Evolutionary conservation across 2,888 invertebrate genomes (phyloP).

Genomic region (Lochmaea crataegi): DNA sequence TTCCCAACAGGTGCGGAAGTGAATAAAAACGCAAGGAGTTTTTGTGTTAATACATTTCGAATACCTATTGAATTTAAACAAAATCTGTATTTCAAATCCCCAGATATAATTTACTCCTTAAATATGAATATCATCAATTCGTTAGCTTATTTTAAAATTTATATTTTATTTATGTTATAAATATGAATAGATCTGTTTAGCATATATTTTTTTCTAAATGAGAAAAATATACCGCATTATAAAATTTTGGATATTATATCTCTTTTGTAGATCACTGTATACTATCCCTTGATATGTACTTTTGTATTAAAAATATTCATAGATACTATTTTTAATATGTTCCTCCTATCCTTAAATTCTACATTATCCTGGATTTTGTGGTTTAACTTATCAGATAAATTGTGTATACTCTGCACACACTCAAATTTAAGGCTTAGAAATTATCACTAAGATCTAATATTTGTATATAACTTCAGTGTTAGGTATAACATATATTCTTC

Average conservation of each 20-base stretch:
- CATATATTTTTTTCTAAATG: too few relatives aligned
- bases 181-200: conserved; percentile 13
- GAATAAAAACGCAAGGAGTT: too few relatives aligned
- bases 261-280: conserved; percentile 51
- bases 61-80: not conserved
- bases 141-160: not conserved
- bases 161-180: conserved; percentile 21
- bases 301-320: conserved; percentile 54
- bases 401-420: too few relatives aligned
- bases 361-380: too few relatives aligned
- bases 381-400: too few relatives aligned
- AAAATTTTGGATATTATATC: conserved; percentile 40
- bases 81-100: not conserved
- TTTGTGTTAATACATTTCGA: not conserved
- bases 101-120: too few relatives aligned
- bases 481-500: too few relatives aligned
- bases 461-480: too few relatives aligned
- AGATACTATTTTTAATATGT: conserved; percentile 11
- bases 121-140: not conserved
- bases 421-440: too few relatives aligned
- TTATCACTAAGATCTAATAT: too few relatives aligned
- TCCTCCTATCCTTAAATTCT: not conserved
- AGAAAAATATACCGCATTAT: not conserved
- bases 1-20: too few relatives aligned
- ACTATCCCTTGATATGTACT: conserved; percentile 52